Evolutionary conservation across 2,113 vertebrate genomes (phyloP).

Genomic region (Propithecus coquereli): DNA sequence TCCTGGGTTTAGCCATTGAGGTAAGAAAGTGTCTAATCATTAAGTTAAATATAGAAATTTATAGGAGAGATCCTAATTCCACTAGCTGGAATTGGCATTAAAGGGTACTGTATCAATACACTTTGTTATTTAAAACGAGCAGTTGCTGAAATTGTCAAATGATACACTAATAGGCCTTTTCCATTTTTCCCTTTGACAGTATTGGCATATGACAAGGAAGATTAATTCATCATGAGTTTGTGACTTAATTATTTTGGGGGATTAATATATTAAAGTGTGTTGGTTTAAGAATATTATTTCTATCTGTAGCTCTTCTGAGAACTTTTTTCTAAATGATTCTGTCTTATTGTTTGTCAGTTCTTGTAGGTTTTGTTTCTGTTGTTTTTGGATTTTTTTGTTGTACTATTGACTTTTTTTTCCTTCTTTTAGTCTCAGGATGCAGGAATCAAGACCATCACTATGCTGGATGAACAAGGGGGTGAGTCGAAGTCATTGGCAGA

Average conservation of each 20-base stretch:
- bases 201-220: constrained; percentile 6
- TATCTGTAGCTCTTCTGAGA: not conserved
- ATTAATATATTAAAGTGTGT: constrained; percentile 24
- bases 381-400: constrained; percentile 22
- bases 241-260: not conserved
- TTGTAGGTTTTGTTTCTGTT: constrained; percentile 17
- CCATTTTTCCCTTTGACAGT: constrained; percentile 4
- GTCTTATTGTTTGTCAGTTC: not conserved
- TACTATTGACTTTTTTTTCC: not conserved
- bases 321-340: constrained; percentile 24
- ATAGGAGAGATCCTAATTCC: not conserved
- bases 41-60: not conserved
- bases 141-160: constrained; percentile 33
- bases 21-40: constrained; percentile 82
- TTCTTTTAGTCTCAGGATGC: constrained; percentile 89
- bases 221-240: not conserved
- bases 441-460: constrained; percentile 91
- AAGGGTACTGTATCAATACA: not conserved
- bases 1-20: constrained; percentile 94
- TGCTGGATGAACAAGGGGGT: constrained; percentile 97
- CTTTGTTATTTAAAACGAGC: constrained; percentile 24
- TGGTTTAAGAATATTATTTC: not conserved
- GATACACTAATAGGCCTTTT: not conserved
- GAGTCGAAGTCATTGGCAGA: constrained; percentile 68
- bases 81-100: constrained; percentile 24